A percentile compares a stretch with the other conserved stretches of the same genome.
Conservation (phyloP, 2,797 vertebrate genomes). For the Sebastes matsubarae region DNA sequence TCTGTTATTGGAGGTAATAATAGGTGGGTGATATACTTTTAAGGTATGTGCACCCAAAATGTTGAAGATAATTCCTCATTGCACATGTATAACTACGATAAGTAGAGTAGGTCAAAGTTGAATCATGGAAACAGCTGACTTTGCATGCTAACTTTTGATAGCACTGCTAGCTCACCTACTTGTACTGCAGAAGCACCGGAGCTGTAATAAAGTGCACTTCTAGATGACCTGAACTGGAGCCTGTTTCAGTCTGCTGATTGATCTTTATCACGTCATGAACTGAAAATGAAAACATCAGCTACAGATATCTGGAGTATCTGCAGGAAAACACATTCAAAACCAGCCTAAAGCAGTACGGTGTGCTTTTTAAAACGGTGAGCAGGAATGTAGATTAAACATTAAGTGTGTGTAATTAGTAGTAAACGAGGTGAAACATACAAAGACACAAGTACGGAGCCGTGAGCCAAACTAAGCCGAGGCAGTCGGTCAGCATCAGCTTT, state of each 20-base stretch:
- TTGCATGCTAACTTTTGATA: neutral
- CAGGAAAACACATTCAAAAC: slow-evolving; percentile 3
- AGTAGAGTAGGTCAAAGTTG: neutral
- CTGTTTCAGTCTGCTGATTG: neutral
- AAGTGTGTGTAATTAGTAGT: slow-evolving; percentile 36
- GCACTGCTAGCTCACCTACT: neutral
- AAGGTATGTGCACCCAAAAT: neutral
- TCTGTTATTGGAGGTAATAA: neutral
- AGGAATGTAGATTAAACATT: slow-evolving; percentile 45
- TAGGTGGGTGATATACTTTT: neutral
- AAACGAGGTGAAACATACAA: slow-evolving; percentile 36
- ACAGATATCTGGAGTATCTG: neutral
- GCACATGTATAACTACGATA: neutral
- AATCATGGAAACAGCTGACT: neutral
- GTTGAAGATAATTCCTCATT: neutral
- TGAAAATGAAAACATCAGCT: neutral
- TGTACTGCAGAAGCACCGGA: too few relatives aligned
- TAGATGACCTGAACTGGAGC: neutral
- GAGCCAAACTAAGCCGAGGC: slow-evolving; percentile 36
- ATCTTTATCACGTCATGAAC: slow-evolving; percentile 4
- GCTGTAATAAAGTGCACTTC: neutral
- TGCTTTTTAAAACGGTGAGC: slow-evolving; percentile 1
- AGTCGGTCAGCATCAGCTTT: slow-evolving; percentile 36
- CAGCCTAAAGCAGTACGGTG: neutral
- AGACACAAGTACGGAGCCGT: neutral